Evolutionary conservation across 2,888 invertebrate genomes (phyloP).

Genomic region (Tribolium freemani): DNA sequence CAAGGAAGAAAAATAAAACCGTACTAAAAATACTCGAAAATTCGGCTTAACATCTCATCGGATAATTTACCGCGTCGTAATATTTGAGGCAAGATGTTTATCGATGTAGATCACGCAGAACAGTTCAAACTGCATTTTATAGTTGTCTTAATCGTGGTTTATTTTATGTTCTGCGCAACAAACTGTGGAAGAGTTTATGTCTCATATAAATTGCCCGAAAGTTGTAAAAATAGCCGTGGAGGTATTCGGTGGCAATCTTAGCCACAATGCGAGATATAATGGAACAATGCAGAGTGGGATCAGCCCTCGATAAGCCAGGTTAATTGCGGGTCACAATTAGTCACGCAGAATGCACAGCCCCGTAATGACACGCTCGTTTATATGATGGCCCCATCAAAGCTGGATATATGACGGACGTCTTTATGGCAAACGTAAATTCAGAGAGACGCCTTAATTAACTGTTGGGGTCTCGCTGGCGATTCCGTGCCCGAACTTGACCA

Average conservation of each 20-base stretch:
- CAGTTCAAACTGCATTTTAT: slow-evolving; percentile 5
- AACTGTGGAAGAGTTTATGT: neutral
- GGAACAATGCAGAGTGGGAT: slow-evolving; percentile 40
- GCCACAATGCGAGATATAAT: slow-evolving; percentile 44
- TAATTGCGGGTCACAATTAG: slow-evolving; percentile 60
- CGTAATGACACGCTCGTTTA: slow-evolving; percentile 57
- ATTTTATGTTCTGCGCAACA: neutral
- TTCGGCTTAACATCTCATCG: neutral
- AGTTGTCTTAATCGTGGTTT: slow-evolving; percentile 8
- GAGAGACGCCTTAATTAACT: slow-evolving; percentile 33
- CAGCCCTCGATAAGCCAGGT: slow-evolving; percentile 55
- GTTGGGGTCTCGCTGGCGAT: slow-evolving; percentile 13
- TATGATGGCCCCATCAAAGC: slow-evolving; percentile 48
- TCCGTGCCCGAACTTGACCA: neutral
- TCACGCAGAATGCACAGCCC: slow-evolving; percentile 58
- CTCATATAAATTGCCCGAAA: slow-evolving; percentile 3
- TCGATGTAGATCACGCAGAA: slow-evolving; percentile 19
- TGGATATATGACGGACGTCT: slow-evolving; percentile 40
- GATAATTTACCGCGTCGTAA: neutral
- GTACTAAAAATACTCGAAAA: neutral
- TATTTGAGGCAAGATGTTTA: slow-evolving; percentile 10
- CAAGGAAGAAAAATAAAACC: neutral
- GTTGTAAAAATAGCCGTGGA: neutral
- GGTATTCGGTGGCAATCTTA: slow-evolving; percentile 42
- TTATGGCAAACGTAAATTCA: slow-evolving; percentile 29